These are phyloP conservation scores for Hypomecis punctinalis DNA, from an alignment of 2,888 invertebrate species.

Conservation along the genomic window DNA sequence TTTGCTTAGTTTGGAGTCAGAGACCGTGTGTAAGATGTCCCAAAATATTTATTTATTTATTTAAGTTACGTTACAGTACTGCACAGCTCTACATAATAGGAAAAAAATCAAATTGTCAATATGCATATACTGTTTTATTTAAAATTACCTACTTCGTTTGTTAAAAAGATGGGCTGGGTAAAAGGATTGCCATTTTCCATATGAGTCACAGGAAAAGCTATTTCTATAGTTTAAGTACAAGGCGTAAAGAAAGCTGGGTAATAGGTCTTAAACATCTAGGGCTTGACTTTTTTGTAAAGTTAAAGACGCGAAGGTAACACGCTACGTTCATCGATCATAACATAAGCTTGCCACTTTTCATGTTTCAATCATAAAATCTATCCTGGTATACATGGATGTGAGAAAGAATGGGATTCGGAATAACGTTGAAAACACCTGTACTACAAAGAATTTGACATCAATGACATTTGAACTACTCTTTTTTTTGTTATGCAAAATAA, in stretches of 20 bases:
- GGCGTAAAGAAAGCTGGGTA: slow-evolving; percentile 5
- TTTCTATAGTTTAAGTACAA: neutral
- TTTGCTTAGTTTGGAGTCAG: too few species aligned
- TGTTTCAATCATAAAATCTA: slow-evolving; percentile 1
- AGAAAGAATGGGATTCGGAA: too few species aligned
- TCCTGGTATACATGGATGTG: too few species aligned
- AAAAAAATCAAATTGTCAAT: too few species aligned
- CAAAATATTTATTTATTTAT: too few species aligned
- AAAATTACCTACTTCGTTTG: neutral
- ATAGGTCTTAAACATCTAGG: slow-evolving; percentile 2
- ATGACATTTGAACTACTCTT: too few species aligned
- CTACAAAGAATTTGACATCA: too few species aligned
- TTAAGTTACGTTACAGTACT: too few species aligned
- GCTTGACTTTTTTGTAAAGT: slow-evolving; percentile 14
- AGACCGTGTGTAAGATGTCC: too few species aligned
- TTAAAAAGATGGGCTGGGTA: neutral
- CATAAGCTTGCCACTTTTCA: neutral
- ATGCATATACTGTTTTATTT: neutral
- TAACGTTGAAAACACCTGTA: too few species aligned
- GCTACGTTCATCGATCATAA: slow-evolving; percentile 29
- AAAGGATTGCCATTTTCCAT: slow-evolving; percentile 5
- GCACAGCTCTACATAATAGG: too few species aligned
- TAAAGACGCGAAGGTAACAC: slow-evolving; percentile 31
- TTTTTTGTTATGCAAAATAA: too few species aligned
- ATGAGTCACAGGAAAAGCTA: neutral